These are phyloP conservation scores for Athalia circularis DNA, from an alignment of 2,888 invertebrate species.

Conservation along the genomic window DNA sequence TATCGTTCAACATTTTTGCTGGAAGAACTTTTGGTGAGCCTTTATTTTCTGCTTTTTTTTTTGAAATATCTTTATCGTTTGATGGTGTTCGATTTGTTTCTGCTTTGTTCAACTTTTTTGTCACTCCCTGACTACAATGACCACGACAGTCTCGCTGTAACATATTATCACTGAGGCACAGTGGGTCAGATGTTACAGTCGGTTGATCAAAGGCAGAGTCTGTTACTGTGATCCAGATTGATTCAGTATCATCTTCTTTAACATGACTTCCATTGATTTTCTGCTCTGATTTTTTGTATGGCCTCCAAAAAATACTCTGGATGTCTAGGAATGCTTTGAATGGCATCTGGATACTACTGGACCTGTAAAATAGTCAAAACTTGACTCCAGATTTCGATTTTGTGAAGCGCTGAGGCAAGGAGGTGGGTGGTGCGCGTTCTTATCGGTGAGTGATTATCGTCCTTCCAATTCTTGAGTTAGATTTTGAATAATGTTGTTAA, in stretches of 20 bases:
- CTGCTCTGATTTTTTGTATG: slow-evolving; percentile 54
- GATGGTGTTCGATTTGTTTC: not conserved
- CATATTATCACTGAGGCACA: slow-evolving; percentile 49
- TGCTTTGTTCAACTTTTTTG: not conserved
- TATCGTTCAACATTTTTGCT: not conserved
- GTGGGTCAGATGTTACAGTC: slow-evolving; percentile 48
- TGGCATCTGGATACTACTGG: slow-evolving; percentile 62
- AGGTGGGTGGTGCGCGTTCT: slow-evolving; percentile 45
- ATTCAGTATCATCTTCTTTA: slow-evolving; percentile 51
- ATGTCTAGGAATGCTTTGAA: slow-evolving; percentile 65
- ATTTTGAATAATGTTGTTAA: slow-evolving; percentile 17
- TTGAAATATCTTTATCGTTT: slow-evolving; percentile 11
- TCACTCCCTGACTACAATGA: not conserved
- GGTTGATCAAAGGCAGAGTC: slow-evolving; percentile 41
- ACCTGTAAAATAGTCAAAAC: slow-evolving; percentile 71
- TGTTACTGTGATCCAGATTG: slow-evolving; percentile 55
- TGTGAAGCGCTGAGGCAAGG: slow-evolving; percentile 20
- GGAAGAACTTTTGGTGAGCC: slow-evolving; percentile 39
- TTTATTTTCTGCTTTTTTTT: not conserved
- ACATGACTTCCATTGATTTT: slow-evolving; percentile 36
- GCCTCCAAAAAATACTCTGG: slow-evolving; percentile 63
- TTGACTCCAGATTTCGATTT: slow-evolving; percentile 62
- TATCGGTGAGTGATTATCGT: slow-evolving; percentile 3
- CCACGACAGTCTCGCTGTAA: slow-evolving; percentile 43
- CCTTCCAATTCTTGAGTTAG: not conserved